Evolutionary conservation across 2,888 invertebrate species (phyloP), one percentile per base, ranked within the genome.

Genomic region (Megalurothrips usitatus): DNA sequence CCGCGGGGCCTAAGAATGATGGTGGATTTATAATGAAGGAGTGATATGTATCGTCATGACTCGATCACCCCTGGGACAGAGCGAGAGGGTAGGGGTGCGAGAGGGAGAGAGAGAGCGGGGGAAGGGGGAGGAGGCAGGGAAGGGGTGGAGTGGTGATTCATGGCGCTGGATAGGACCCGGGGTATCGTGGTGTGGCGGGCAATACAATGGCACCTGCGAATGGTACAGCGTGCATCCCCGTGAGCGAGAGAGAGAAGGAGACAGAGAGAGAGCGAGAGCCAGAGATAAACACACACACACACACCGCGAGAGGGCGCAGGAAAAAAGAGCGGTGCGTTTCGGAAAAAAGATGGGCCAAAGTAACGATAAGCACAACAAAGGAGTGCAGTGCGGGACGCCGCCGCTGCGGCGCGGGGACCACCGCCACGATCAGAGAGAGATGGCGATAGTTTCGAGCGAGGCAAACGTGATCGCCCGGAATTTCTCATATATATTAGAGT

Each of bases 141-240:
- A n/a, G 58, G 58, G 58, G 58, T 17, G 17, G 17, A n/a, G 17
- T 8, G 68, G 68, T 75, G 68, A 75, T 75, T 75, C 68, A 75
- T 26, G 68, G 23, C 26, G 11, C 17, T 17, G 58, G 58, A 58
- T 58, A 58, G 68, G 68, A 75, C 68, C 68, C 26, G 68, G 68
- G n/a, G 68, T 75, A 75, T 75, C 68, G 68, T 23, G 68, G 58
- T 14, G 58, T 17, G 19, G 68, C 23, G 19, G 68, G 23, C 68
- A 75, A 75, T 75, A 75, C 68, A 75, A 75, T 75, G 68, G 68
- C 68, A 75, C 68, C 68, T 75, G 68, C 26, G 68, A 75, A 75
- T 75, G 68, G 68, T 75, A 75, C 68, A 12, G 68, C 68, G 58
- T 43, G 34, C 34, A 43, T 43, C 34, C 34, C 34, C 34, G 34